Evolutionary conservation across 2,888 invertebrate genomes (phyloP).

Genomic region (Alcis repandata): DNA sequence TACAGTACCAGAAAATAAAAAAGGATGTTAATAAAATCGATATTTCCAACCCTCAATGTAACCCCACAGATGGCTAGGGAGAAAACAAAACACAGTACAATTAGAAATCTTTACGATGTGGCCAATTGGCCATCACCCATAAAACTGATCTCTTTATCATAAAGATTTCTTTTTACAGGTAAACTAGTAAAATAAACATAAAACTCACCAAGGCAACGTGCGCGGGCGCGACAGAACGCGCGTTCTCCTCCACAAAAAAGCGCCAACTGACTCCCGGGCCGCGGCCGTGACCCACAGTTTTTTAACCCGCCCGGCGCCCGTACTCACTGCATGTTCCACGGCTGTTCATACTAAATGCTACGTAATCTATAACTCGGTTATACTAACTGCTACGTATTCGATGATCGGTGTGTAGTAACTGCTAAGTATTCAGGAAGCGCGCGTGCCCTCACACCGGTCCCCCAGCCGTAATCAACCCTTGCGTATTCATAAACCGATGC

Average conservation of each 20-base stretch:
- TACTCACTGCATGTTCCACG: conserved; percentile 6
- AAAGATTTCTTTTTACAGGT: neutral
- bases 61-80: neutral
- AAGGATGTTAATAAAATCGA: neutral
- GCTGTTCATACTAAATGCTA: neutral
- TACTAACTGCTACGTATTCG: conserved; percentile 24
- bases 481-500: conserved; percentile 77
- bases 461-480: conserved; percentile 74
- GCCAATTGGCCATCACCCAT: conserved; percentile 9
- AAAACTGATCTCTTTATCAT: conserved; percentile 12
- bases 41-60: neutral
- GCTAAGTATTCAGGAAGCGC: conserved; percentile 47
- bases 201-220: conserved; percentile 58
- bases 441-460: conserved; percentile 63
- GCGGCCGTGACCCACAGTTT: conserved; percentile 77
- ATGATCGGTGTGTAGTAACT: conserved; percentile 13
- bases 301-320: conserved; percentile 66
- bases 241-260: conserved; percentile 67
- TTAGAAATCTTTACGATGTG: too few relatives aligned
- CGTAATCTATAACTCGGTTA: conserved; percentile 51
- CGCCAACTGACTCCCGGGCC: conserved; percentile 66
- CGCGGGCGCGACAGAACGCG: conserved; percentile 68
- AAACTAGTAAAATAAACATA: conserved; percentile 36
- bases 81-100: neutral
- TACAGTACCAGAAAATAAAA: neutral